Percentiles rank a stretch among this genome's conserved stretches.
Evolutionary conservation across 30 jellyfish, hydroid and myxozoan genomes (phyloP).

Genomic region (Sanderia malayensis): DNA sequence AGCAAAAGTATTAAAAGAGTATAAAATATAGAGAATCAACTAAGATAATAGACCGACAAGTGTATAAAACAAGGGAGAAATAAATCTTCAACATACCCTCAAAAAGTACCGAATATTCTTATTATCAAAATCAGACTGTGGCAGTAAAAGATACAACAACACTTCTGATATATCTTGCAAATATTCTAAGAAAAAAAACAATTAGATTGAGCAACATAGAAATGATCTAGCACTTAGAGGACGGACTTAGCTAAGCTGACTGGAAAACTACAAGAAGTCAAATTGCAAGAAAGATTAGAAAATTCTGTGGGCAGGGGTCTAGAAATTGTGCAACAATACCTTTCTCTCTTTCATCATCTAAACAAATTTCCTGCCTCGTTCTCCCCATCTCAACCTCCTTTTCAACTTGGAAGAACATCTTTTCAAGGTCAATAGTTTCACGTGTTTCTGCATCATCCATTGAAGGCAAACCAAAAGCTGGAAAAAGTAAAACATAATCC

Average conservation of each 20-base stretch:
- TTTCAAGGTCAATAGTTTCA: conserved; percentile 63
- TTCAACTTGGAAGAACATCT: conserved; percentile 81
- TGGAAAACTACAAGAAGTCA: too few relatives aligned
- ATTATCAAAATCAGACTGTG: conserved; percentile 80
- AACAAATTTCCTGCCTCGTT: conserved; percentile 65
- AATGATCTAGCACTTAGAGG: too few relatives aligned
- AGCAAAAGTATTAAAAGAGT: too few relatives aligned
- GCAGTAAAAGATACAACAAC: conserved; percentile 74
- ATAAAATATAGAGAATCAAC: too few relatives aligned
- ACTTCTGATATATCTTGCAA: conserved; percentile 89
- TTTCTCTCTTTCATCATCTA: conserved; percentile 92
- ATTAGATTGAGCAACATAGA: too few relatives aligned
- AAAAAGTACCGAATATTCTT: conserved; percentile 61
- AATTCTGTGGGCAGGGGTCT: not conserved
- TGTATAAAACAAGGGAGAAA: not conserved
- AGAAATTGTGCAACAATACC: too few relatives aligned
- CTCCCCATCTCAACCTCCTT: conserved; percentile 85
- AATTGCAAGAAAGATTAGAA: too few relatives aligned
- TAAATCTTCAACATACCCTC: conserved; percentile 15
- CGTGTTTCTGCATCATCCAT: conserved; percentile 61
- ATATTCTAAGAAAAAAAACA: conserved; percentile 51
- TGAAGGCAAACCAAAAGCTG: conserved; percentile 11
- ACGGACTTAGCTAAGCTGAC: too few relatives aligned
- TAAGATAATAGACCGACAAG: too few relatives aligned
- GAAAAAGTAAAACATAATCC: too few relatives aligned